Evolutionary conservation across 2,888 invertebrate species (phyloP).

Genomic region (Athalia rosae): DNA sequence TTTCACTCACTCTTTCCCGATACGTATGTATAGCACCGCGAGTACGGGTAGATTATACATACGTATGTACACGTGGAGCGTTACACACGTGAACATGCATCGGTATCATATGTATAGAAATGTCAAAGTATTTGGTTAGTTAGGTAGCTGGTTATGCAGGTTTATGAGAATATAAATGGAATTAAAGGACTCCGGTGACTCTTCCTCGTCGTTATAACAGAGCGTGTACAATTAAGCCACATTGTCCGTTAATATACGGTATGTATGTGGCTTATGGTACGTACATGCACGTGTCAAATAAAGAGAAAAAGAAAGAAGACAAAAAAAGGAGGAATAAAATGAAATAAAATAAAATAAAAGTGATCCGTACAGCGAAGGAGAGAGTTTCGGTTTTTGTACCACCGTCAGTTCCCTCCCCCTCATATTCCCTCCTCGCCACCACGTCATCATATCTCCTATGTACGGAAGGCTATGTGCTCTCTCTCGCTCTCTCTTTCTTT

Average conservation of each 20-base stretch:
- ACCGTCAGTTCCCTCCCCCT: constrained; percentile 46
- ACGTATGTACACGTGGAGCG: not conserved
- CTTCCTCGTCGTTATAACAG: too few relatives aligned
- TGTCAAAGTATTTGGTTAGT: constrained; percentile 3
- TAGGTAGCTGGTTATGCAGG: not conserved
- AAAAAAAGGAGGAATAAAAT: constrained; percentile 28
- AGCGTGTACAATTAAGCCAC: too few relatives aligned
- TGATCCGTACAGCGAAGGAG: too few relatives aligned
- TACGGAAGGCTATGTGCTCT: constrained; percentile 50
- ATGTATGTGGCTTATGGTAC: not conserved
- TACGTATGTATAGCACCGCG: too few relatives aligned
- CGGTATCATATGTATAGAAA: constrained; percentile 6
- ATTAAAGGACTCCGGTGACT: not conserved
- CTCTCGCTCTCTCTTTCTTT: constrained; percentile 29
- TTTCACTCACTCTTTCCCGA: too few relatives aligned
- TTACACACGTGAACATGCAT: not conserved
- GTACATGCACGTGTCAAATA: constrained; percentile 60
- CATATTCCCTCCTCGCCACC: constrained; percentile 45
- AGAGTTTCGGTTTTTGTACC: constrained; percentile 52
- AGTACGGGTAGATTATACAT: too few relatives aligned
- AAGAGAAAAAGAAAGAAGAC: not conserved
- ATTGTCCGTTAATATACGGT: not conserved
- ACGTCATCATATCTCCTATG: constrained; percentile 48
- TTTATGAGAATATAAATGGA: not conserved
- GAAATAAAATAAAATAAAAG: not conserved